Evolutionary conservation across 2,113 vertebrate genomes (phyloP).

Genomic region (Dendropsophus ebraccatus): DNA sequence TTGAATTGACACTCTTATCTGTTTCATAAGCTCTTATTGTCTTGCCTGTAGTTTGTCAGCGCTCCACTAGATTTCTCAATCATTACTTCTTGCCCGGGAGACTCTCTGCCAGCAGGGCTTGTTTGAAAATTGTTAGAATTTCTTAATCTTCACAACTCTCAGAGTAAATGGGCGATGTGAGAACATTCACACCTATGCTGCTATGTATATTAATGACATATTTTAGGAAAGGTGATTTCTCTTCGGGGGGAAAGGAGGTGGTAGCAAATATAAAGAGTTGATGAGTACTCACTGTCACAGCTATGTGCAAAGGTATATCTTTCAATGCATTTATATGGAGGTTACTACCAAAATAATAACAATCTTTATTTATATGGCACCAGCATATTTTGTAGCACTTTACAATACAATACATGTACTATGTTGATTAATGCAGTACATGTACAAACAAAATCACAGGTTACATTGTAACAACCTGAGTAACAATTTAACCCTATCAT

Average conservation of each 20-base stretch:
- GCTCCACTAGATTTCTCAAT: conserved; percentile 54
- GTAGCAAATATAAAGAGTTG: neutral
- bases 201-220: neutral
- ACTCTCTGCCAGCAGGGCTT: conserved; percentile 13
- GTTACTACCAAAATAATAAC: neutral
- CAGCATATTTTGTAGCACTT: too few relatives aligned
- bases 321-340: neutral
- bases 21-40: conserved; percentile 55
- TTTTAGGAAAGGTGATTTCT: neutral
- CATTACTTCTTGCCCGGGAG: conserved; percentile 31
- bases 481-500: too few relatives aligned
- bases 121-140: neutral
- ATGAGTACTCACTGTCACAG: neutral
- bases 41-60: conserved; percentile 8
- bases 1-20: conserved; percentile 46
- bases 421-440: too few relatives aligned
- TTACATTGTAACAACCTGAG: too few relatives aligned
- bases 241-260: neutral
- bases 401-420: too few relatives aligned
- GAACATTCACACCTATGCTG: neutral
- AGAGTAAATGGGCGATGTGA: neutral
- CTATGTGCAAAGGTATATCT: neutral
- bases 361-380: too few relatives aligned
- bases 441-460: too few relatives aligned
- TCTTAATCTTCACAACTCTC: conserved; percentile 8